phyloP scores from a whole-genome alignment of 2,888 invertebrate genomes.

The Neria commutata region DNA sequence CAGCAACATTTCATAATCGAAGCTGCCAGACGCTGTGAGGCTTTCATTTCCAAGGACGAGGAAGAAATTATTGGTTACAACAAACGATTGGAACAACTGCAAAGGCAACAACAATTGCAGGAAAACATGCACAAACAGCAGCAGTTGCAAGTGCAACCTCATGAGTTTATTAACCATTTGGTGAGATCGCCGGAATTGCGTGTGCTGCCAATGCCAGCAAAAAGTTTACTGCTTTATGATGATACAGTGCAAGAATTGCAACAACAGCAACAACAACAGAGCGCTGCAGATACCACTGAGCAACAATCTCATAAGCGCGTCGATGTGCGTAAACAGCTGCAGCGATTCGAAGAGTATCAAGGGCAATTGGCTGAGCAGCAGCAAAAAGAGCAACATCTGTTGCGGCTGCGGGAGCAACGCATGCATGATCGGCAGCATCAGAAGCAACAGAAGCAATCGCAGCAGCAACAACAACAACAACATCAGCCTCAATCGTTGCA shows the following conservation, averaged over 20 bases:
- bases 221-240: conserved; percentile 32
- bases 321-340: conserved; percentile 39
- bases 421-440: conserved; percentile 25
- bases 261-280: conserved; percentile 3
- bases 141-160: conserved; percentile 10
- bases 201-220: conserved; percentile 32
- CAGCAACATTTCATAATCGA: conserved; percentile 8
- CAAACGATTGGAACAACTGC: conserved; percentile 23
- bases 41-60: conserved; percentile 33
- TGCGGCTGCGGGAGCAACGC: conserved; percentile 15
- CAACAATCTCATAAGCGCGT: conserved; percentile 14
- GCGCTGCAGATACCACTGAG: neutral
- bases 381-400: conserved; percentile 7
- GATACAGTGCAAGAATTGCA: conserved; percentile 33
- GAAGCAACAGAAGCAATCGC: conserved; percentile 12
- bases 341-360: conserved; percentile 42
- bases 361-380: conserved; percentile 36
- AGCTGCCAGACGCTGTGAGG: conserved; percentile 27
- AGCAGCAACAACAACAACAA: conserved; percentile 21
- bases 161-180: conserved; percentile 34
- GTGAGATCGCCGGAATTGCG: conserved; percentile 39
- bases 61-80: conserved; percentile 38
- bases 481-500: neutral
- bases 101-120: too few relatives aligned
- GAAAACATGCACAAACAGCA: neutral